A percentile compares a stretch with the other conserved stretches of the same genome.
Evolutionary conservation across 1,140 invertebrate genomes (phyloP).

Genomic region (Calosoma granatense): DNA sequence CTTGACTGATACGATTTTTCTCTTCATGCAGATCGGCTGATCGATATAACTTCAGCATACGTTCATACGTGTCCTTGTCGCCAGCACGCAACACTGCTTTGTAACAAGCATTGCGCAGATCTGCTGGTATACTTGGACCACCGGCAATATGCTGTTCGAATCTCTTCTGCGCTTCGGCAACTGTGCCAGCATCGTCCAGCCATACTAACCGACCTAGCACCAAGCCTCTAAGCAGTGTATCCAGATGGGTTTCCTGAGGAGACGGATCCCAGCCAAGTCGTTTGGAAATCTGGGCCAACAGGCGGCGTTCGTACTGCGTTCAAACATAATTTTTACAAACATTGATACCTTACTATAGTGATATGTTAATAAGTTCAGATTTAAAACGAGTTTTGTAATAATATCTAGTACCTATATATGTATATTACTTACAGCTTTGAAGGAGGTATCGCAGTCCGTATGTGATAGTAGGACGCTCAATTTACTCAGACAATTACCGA

Average conservation of each 20-base stretch:
- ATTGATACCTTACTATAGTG: not conserved
- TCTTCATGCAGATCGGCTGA: conserved; percentile 85
- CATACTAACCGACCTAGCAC: conserved; percentile 72
- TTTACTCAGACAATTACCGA: conserved; percentile 68
- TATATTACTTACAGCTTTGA: conserved; percentile 41
- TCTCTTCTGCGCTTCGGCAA: conserved; percentile 62
- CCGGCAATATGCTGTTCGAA: conserved; percentile 61
- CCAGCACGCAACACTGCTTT: conserved; percentile 66
- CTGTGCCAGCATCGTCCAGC: conserved; percentile 64
- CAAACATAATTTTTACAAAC: not conserved
- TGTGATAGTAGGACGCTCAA: conserved; percentile 65
- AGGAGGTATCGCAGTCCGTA: conserved; percentile 60
- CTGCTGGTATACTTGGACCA: conserved; percentile 62
- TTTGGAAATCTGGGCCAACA: conserved; percentile 58
- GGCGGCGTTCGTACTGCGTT: conserved; percentile 49
- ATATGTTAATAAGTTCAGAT: not conserved
- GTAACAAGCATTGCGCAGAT: conserved; percentile 81
- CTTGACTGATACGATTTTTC: conserved; percentile 75
- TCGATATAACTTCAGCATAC: conserved; percentile 74
- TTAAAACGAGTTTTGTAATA: no score
- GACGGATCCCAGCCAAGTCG: conserved; percentile 70
- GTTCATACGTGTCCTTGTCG: conserved; percentile 58
- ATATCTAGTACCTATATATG: no score
- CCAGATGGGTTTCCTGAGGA: conserved; percentile 66
- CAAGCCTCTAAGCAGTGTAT: conserved; percentile 73